These are phyloP conservation scores for Sebastes oblongus DNA, from an alignment of 2,797 vertebrate species.

Conservation along the genomic window DNA sequence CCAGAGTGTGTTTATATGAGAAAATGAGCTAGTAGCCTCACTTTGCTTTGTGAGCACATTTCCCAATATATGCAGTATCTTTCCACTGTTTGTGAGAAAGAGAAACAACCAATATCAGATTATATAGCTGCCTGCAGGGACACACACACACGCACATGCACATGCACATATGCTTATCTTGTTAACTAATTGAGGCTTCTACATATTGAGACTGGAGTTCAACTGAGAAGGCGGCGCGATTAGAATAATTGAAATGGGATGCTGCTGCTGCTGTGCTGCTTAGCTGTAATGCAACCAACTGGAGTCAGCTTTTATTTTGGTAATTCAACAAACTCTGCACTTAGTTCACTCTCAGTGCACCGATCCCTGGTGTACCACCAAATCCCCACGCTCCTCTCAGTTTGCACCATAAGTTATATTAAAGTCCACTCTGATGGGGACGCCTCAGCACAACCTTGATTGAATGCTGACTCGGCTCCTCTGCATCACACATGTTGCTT, in stretches of 20 bases:
- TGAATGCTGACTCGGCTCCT: constrained; percentile 57
- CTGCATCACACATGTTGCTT: constrained; percentile 33
- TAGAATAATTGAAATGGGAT: constrained; percentile 34
- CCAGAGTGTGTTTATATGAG: not conserved
- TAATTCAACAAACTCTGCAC: constrained; percentile 50
- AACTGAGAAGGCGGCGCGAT: constrained; percentile 25
- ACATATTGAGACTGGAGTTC: constrained; percentile 33
- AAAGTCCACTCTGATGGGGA: constrained; percentile 26
- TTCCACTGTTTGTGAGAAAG: not conserved
- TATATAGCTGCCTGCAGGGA: not conserved
- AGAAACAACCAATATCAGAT: constrained; percentile 3
- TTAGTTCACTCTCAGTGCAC: constrained; percentile 35
- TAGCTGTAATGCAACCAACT: constrained; percentile 25
- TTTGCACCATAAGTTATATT: constrained; percentile 38
- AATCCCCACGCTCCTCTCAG: constrained; percentile 28
- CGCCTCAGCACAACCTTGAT: constrained; percentile 30
- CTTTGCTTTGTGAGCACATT: constrained; percentile 19
- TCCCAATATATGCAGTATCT: not conserved
- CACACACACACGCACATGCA: not conserved
- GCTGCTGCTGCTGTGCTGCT: constrained; percentile 20
- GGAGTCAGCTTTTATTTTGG: constrained; percentile 60
- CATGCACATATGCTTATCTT: constrained; percentile 22
- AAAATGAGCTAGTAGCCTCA: not conserved
- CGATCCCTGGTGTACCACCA: constrained; percentile 39
- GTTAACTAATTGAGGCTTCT: constrained; percentile 44